Percentiles rank a stretch among this genome's conserved stretches.
These are phyloP conservation scores for Dromaius novaehollandiae DNA, from an alignment of 2,113 vertebrate genomes.

Conservation along the genomic window DNA sequence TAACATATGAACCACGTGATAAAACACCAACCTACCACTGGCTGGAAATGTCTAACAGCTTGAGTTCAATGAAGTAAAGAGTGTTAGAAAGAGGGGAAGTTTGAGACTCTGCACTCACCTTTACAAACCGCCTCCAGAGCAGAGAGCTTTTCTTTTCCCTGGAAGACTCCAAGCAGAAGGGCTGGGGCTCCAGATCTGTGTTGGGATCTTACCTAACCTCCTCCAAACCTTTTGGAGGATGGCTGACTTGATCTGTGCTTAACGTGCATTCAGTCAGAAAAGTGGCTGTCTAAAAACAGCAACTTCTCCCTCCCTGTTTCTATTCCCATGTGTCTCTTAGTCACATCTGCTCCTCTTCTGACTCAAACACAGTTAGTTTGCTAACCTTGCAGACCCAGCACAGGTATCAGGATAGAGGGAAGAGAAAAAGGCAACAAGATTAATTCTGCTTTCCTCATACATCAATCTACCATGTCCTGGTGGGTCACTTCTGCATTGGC, in stretches of 20 bases:
- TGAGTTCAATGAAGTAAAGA: not conserved
- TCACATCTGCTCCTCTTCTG: not conserved
- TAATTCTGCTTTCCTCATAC: not conserved
- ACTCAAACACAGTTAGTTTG: not conserved
- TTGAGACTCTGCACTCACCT: not conserved
- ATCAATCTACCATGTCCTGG: not conserved
- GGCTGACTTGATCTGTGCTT: not conserved
- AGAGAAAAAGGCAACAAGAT: not conserved
- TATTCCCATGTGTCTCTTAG: not conserved
- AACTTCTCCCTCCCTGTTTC: not conserved
- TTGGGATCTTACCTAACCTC: not conserved
- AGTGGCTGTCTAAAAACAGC: not conserved
- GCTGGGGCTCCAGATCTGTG: not conserved
- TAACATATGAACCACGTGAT: not conserved
- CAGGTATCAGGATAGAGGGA: not conserved
- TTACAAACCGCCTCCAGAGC: not conserved
- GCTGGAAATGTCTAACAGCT: not conserved
- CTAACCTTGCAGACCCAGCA: not conserved
- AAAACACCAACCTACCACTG: not conserved
- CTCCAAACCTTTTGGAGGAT: not conserved
- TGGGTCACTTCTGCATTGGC: not conserved
- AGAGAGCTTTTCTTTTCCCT: not conserved
- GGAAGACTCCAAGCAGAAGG: not conserved
- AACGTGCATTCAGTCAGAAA: conserved; percentile 22
- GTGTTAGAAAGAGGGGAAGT: not conserved